A percentile compares a stretch with the other conserved stretches of the same genome.
Evolutionary conservation across 2,888 invertebrate genomes (phyloP).

Genomic region (Drosophila imparisetae): DNA sequence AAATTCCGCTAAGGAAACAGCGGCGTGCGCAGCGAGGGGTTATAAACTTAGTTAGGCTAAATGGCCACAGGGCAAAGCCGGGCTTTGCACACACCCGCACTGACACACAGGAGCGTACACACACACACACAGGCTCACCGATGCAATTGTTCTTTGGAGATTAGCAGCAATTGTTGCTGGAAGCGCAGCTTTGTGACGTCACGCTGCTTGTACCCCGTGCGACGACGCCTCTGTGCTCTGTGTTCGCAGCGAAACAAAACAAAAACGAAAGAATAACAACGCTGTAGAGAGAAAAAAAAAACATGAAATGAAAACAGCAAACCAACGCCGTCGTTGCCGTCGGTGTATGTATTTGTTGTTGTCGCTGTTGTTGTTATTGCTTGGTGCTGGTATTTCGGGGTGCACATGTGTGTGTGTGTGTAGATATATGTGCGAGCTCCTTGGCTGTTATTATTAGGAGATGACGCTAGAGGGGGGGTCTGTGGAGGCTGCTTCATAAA

Average conservation of each 20-base stretch:
- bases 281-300: conserved; percentile 52
- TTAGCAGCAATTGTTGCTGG: conserved; percentile 14
- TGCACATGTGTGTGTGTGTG: conserved; percentile 26
- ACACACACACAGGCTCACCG: not conserved
- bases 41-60: not conserved
- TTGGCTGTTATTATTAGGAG: conserved; percentile 58
- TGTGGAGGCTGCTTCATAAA: conserved; percentile 29
- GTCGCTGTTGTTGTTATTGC: conserved; percentile 40
- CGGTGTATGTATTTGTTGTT: conserved; percentile 26
- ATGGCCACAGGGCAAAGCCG: conserved; percentile 3
- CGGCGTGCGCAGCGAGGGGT: conserved; percentile 33
- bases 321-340: conserved; percentile 43
- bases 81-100: conserved; percentile 17
- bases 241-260: conserved; percentile 50
- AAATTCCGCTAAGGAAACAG: conserved; percentile 54
- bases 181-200: conserved; percentile 30
- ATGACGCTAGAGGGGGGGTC: conserved; percentile 14
- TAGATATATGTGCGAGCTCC: conserved; percentile 45
- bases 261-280: conserved; percentile 64
- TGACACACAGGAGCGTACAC: not conserved
- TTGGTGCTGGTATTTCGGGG: conserved; percentile 45
- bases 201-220: conserved; percentile 21
- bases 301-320: conserved; percentile 64
- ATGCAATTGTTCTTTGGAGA: not conserved
- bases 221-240: conserved; percentile 45